phyloP scores from a whole-genome alignment of 2,888 invertebrate species.

The Zeuzera pyrina region DNA sequence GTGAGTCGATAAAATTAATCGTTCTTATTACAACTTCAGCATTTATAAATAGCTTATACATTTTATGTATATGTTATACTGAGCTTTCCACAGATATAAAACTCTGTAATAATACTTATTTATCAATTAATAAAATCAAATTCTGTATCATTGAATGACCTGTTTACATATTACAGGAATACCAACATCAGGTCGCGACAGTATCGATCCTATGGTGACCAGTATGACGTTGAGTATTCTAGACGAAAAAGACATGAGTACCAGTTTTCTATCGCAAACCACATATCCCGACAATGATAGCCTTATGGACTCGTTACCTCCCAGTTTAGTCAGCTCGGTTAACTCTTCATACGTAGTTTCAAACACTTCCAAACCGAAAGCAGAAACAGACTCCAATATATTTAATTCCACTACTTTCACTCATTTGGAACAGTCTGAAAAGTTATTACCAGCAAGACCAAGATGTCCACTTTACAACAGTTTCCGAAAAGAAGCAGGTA shows the following conservation, averaged over 20 bases:
- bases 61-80: no score
- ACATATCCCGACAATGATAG: conserved; percentile 63
- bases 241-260: conserved; percentile 69
- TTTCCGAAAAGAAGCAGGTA: conserved; percentile 38
- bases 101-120: no score
- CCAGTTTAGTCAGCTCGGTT: conserved; percentile 59
- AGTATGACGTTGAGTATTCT: conserved; percentile 67
- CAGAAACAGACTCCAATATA: conserved; percentile 44
- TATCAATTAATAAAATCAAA: no score
- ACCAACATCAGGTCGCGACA: conserved; percentile 46
- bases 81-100: no score
- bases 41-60: no score
- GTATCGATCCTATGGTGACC: conserved; percentile 61
- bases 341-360: conserved; percentile 57
- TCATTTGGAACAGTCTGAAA: conserved; percentile 55
- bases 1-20: no score
- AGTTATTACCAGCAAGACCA: conserved; percentile 47
- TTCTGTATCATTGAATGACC: no score
- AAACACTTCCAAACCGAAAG: conserved; percentile 39
- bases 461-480: conserved; percentile 46
- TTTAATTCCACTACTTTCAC: conserved; percentile 63
- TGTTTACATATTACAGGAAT: conserved; percentile 26
- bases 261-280: conserved; percentile 65
- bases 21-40: no score
- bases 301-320: conserved; percentile 59